Evolutionary conservation across 1,140 invertebrate species (phyloP).

Genomic region (Hesperophylax magnus): DNA sequence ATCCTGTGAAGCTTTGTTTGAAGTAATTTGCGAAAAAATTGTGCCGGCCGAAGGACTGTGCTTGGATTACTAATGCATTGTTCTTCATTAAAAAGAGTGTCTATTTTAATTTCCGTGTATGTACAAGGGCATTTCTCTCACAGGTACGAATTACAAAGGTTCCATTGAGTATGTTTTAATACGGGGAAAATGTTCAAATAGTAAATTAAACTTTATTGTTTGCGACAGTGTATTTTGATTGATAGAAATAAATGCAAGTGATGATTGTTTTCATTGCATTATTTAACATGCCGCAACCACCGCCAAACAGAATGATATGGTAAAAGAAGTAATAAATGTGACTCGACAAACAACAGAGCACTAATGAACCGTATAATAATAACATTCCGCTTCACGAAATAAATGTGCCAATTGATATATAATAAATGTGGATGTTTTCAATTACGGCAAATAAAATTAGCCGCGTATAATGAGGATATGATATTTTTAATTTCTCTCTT

Average conservation of each 20-base stretch:
- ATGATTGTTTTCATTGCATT: no score
- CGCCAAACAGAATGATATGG: no score
- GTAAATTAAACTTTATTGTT: background rate
- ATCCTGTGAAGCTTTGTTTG: slow-evolving; percentile 24
- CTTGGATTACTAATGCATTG: slow-evolving; percentile 26
- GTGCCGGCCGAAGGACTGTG: background rate
- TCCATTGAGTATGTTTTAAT: no score
- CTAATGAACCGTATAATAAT: slow-evolving; percentile 9
- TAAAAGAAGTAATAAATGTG: background rate
- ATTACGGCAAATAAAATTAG: slow-evolving; percentile 18
- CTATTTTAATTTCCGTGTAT: background rate
- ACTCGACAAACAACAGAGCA: background rate
- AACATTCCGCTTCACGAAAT: background rate
- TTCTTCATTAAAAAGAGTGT: slow-evolving; percentile 21
- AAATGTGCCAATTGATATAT: background rate
- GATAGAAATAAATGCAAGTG: no score
- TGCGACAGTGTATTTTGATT: background rate
- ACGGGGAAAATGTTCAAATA: no score
- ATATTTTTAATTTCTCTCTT: background rate
- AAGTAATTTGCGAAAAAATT: slow-evolving; percentile 34
- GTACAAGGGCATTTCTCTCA: no score
- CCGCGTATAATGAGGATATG: background rate
- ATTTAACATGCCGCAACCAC: no score
- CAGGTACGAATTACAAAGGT: no score
- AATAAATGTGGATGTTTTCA: slow-evolving; percentile 15